A percentile compares a stretch with the other conserved stretches of the same genome.
Evolutionary conservation across 2,888 invertebrate genomes (phyloP).

Genomic region (Clepsis dumicolana): DNA sequence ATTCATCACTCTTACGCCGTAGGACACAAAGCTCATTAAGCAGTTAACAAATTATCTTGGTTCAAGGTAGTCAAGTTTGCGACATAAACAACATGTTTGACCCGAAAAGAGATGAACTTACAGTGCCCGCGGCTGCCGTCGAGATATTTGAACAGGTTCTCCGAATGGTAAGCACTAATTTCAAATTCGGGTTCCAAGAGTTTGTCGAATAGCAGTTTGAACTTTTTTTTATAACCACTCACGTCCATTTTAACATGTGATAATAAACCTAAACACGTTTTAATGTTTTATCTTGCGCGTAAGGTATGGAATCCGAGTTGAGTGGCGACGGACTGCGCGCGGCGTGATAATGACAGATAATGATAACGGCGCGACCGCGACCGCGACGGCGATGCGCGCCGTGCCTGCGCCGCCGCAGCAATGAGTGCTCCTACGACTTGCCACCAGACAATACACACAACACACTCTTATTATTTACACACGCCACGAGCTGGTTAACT

Average conservation of each 20-base stretch:
- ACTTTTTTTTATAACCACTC: slow-evolving; percentile 53
- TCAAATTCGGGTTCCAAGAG: slow-evolving; percentile 55
- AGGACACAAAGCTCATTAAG: neutral
- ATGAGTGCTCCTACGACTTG: neutral
- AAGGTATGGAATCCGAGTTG: neutral
- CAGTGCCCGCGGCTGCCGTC: slow-evolving; percentile 47
- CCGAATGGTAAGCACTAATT: slow-evolving; percentile 51
- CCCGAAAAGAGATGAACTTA: slow-evolving; percentile 31
- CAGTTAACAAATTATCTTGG: neutral
- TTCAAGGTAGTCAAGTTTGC: slow-evolving; percentile 2
- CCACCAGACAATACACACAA: neutral
- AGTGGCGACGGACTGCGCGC: neutral
- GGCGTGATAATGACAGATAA: neutral
- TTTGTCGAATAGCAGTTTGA: slow-evolving; percentile 54
- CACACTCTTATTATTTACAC: slow-evolving; percentile 4
- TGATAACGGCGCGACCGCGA: slow-evolving; percentile 3
- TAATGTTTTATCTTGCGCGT: neutral
- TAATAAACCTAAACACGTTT: slow-evolving; percentile 5
- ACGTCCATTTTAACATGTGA: slow-evolving; percentile 52
- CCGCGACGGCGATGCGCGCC: neutral
- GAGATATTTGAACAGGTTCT: slow-evolving; percentile 54
- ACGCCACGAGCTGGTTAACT: neutral
- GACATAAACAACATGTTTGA: neutral
- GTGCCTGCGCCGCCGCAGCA: slow-evolving; percentile 1
- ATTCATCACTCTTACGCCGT: neutral